Evolutionary conservation across 2,888 invertebrate species (phyloP).

Genomic region (Cerastoderma edule): DNA sequence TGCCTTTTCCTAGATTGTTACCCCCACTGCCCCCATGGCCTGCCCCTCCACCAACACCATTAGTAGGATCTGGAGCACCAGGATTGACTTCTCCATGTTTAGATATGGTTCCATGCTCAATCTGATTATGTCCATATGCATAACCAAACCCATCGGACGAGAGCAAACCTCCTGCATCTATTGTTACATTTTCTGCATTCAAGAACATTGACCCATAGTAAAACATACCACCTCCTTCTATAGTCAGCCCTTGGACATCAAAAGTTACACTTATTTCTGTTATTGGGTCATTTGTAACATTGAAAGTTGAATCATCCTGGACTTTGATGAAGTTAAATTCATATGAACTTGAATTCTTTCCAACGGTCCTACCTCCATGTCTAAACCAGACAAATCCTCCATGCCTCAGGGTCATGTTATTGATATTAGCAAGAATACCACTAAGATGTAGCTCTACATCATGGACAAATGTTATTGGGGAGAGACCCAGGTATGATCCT

Average conservation of each 20-base stretch:
- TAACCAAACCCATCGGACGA: conserved; percentile 73
- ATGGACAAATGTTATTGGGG: conserved; percentile 73
- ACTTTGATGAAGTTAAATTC: conserved; percentile 67
- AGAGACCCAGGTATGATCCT: conserved; percentile 72
- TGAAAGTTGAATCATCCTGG: conserved; percentile 69
- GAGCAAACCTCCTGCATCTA: conserved; percentile 72
- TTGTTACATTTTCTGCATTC: conserved; percentile 69
- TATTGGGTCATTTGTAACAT: conserved; percentile 72
- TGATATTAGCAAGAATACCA: conserved; percentile 70
- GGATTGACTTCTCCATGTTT: conserved; percentile 71
- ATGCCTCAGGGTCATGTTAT: conserved; percentile 72
- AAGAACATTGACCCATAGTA: conserved; percentile 70
- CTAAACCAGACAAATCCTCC: conserved; percentile 75
- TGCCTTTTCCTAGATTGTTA: conserved; percentile 42
- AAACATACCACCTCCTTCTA: conserved; percentile 75
- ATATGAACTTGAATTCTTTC: conserved; percentile 61
- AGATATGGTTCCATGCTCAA: conserved; percentile 62
- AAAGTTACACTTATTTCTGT: conserved; percentile 69
- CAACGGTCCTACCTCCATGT: conserved; percentile 70
- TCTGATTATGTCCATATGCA: conserved; percentile 58
- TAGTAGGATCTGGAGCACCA: conserved; percentile 55
- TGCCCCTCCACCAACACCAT: conserved; percentile 60
- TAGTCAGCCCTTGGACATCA: conserved; percentile 56
- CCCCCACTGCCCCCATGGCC: conserved; percentile 75
- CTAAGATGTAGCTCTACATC: conserved; percentile 73